A percentile compares a stretch with the other conserved stretches of the same genome.
Conservation (phyloP, 2,888 invertebrate genomes). For the Cyclophora punctaria region DNA sequence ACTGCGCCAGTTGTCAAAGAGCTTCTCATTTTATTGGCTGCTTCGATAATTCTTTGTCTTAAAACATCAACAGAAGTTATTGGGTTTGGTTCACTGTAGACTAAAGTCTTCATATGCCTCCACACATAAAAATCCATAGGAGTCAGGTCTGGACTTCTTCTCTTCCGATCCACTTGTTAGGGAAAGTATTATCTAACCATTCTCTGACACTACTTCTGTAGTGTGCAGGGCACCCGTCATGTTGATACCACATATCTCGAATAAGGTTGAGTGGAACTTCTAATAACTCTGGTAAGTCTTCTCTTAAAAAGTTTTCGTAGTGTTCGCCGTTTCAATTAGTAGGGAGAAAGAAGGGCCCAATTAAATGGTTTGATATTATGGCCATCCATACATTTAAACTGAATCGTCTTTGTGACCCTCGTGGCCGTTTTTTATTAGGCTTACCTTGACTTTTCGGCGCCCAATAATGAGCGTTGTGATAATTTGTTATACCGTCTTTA, state of each 20-base stretch:
- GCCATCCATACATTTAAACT: too few relatives aligned
- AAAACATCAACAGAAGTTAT: background rate
- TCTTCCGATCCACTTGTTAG: constrained; percentile 12
- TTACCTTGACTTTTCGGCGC: too few relatives aligned
- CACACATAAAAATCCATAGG: constrained; percentile 6
- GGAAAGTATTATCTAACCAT: constrained; percentile 3
- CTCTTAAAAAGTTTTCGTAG: constrained; percentile 8
- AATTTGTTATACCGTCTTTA: too few relatives aligned
- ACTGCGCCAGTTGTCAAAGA: background rate
- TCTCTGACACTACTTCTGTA: constrained; percentile 12
- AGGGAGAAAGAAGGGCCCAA: constrained; percentile 5
- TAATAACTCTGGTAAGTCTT: constrained; percentile 11
- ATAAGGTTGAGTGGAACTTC: constrained; percentile 10
- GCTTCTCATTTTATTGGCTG: background rate
- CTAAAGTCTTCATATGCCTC: constrained; percentile 3
- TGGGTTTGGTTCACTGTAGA: background rate
- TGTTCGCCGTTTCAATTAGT: constrained; percentile 1
- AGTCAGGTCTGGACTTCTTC: constrained; percentile 8
- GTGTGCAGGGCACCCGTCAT: constrained; percentile 18
- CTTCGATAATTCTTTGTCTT: background rate
- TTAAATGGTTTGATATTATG: background rate
- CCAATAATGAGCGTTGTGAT: too few relatives aligned
- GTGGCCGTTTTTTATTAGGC: too few relatives aligned
- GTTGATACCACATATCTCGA: constrained; percentile 16
- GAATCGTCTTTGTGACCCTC: too few relatives aligned